These are phyloP conservation scores for Eublepharis macularius DNA, from an alignment of 2,113 vertebrate species.

Conservation along the genomic window DNA sequence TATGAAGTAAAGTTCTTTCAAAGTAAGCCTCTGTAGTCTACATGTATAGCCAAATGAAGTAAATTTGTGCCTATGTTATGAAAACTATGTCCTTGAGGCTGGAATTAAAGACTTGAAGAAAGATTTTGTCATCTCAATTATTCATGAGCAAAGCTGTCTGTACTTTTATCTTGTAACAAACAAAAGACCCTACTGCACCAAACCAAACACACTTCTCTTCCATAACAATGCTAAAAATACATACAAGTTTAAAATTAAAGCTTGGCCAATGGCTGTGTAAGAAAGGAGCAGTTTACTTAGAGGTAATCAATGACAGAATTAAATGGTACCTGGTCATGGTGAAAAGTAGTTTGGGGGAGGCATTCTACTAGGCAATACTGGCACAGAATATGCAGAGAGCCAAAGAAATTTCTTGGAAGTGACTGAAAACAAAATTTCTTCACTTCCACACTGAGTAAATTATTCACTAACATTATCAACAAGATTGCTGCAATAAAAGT, in stretches of 20 bases:
- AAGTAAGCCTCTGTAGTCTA: constrained; percentile 21
- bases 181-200: constrained; percentile 32
- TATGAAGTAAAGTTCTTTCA: constrained; percentile 32
- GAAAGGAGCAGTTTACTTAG: constrained; percentile 15
- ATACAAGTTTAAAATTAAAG: constrained; percentile 46
- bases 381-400: constrained; percentile 4
- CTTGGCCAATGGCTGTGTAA: constrained; percentile 33
- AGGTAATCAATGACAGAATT: constrained; percentile 3
- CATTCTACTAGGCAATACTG: constrained; percentile 48
- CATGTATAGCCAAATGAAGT: constrained; percentile 40
- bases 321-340: constrained; percentile 6
- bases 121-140: constrained; percentile 44
- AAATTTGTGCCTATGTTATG: constrained; percentile 54
- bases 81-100: constrained; percentile 31
- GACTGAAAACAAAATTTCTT: too few species aligned
- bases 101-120: constrained; percentile 56
- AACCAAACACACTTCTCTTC: constrained; percentile 2
- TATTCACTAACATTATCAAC: too few species aligned
- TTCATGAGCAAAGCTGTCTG: constrained; percentile 44
- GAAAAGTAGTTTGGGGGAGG: constrained; percentile 5
- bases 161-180: constrained; percentile 43
- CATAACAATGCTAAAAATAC: background rate
- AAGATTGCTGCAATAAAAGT: too few species aligned
- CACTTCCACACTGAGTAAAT: too few species aligned
- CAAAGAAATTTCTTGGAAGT: constrained; percentile 32